Evolutionary conservation across 2,888 invertebrate genomes (phyloP).

Genomic region (Ypsolopha sequella): DNA sequence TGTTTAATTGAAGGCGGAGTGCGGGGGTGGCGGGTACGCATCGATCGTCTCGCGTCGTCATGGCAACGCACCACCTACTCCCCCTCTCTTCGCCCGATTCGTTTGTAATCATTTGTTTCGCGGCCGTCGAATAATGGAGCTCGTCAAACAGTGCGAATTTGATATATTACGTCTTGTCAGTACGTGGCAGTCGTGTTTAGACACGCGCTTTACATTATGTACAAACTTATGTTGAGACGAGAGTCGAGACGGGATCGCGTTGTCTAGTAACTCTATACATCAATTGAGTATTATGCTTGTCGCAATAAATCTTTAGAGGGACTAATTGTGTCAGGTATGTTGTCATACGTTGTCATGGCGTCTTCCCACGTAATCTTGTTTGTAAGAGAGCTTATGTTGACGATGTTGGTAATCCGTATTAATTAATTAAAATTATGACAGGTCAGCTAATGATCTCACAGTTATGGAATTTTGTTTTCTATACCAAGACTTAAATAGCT

Average conservation of each 20-base stretch:
- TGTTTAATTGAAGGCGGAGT: conserved; percentile 57
- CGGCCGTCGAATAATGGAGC: conserved; percentile 55
- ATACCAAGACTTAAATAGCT: no score
- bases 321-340: not conserved
- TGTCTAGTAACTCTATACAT: not conserved
- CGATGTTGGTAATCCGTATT: no score
- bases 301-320: not conserved
- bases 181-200: no score
- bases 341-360: not conserved
- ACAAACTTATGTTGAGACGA: no score
- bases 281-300: not conserved
- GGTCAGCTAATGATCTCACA: no score
- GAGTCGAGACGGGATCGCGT: not conserved
- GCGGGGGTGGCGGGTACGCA: conserved; percentile 28
- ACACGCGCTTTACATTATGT: no score
- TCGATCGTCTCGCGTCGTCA: conserved; percentile 64
- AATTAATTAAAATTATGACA: no score
- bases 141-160: conserved; percentile 54
- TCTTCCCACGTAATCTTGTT: no score
- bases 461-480: no score
- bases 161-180: conserved; percentile 32
- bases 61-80: conserved; percentile 36
- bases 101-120: conserved; percentile 71
- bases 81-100: conserved; percentile 38
- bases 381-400: no score